Evolutionary conservation across 92 coral and sea anemone species (phyloP), one percentile per base, ranked within the genome.

Genomic region (Umimayanthus chanpuru): DNA sequence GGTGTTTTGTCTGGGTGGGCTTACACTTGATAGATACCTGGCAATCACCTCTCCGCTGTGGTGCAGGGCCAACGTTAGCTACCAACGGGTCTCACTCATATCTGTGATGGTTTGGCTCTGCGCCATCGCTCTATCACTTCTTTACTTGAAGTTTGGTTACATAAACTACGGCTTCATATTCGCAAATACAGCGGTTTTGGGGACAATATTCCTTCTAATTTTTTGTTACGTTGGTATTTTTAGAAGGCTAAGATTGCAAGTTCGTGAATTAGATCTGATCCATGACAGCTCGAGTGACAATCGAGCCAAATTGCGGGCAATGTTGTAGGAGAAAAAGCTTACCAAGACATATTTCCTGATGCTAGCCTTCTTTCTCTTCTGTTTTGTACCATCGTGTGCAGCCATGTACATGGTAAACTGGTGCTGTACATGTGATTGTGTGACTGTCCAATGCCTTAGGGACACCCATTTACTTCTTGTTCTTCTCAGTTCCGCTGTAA

Each of bases 131-230:
- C 9, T 76, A 11, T 91, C 95, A 12, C 89, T 89, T 82, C 38
- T 93, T 47, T 93, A 93, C 87, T 82, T 90, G 47, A 49, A 86
- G 73, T 91, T 85, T 30, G 93, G 93, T 56, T 90, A 80, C 56
- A 78, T 90, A 49, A 80, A 88, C 0, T 93, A 93, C 75, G 93
- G 92, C n/a, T 93, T 93, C 86, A 89, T 93, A 70, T 93, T 93
- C 76, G 93, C 89, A 11, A 93, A 93, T 53, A 90, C 95, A 14
- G 85, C 92, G 18, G 86, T 93, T 50, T 68, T 93, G 2, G 85
- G 91, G 44, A 91, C 95, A 29, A 88, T 93, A 2, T 76, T 76
- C 16, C 85, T 90, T 38, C 74, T 91, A 29, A 16, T 86, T 23
- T 88, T 90, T 81, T 80, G 93, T 21, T 93, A 88, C 76, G 38